These are phyloP conservation scores for Cercocebus atys DNA, from an alignment of 2,113 vertebrate species.

Conservation along the genomic window DNA sequence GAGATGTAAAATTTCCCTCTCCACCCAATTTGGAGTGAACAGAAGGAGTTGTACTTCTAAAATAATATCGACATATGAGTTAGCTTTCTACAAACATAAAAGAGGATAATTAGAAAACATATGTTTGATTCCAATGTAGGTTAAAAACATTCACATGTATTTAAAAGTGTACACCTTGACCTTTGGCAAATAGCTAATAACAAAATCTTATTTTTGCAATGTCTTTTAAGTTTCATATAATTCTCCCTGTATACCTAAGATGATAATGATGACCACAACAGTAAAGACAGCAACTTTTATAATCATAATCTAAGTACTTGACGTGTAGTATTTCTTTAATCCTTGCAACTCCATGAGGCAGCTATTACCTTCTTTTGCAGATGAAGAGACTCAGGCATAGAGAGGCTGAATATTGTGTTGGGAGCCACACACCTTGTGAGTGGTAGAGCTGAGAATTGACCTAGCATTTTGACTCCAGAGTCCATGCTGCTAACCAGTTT, in stretches of 20 bases:
- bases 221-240: not conserved
- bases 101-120: conserved; percentile 70
- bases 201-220: not conserved
- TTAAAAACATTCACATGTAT: conserved; percentile 56
- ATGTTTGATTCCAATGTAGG: conserved; percentile 65
- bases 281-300: not conserved
- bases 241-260: not conserved
- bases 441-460: not conserved
- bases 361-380: not conserved
- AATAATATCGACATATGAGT: conserved; percentile 76
- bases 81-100: conserved; percentile 63
- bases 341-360: not conserved
- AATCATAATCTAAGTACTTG: not conserved
- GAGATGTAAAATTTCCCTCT: conserved; percentile 50
- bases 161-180: conserved; percentile 51
- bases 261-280: not conserved
- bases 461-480: not conserved
- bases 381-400: not conserved
- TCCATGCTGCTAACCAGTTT: not conserved
- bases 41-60: conserved; percentile 70
- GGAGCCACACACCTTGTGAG: not conserved
- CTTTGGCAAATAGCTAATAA: conserved; percentile 47
- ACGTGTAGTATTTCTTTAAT: not conserved
- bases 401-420: not conserved
- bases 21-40: conserved; percentile 46